These are phyloP conservation scores for Clarias magur DNA, from an alignment of 2,113 vertebrate genomes.

Conservation along the genomic window DNA sequence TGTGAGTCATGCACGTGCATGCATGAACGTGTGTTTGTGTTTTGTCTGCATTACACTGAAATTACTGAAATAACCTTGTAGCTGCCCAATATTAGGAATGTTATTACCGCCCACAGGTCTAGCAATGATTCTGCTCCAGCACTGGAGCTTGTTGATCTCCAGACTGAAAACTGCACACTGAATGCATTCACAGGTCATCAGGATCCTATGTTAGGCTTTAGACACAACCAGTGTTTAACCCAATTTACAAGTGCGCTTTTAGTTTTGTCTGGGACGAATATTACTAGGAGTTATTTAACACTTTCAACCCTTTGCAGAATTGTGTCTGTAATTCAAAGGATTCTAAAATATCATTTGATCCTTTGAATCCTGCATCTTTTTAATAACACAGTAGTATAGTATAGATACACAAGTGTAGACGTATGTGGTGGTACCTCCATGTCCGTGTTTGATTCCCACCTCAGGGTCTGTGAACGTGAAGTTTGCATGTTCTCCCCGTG, in stretches of 20 bases:
- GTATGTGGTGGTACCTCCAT: too few relatives aligned
- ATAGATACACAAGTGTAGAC: too few relatives aligned
- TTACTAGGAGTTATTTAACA: neutral
- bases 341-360: neutral
- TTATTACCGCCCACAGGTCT: slow-evolving; percentile 46
- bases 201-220: slow-evolving; percentile 55
- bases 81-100: slow-evolving; percentile 18
- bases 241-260: neutral
- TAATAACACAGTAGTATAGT: too few relatives aligned
- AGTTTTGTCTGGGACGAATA: neutral
- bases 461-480: too few relatives aligned
- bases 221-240: slow-evolving; percentile 50
- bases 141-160: slow-evolving; percentile 47
- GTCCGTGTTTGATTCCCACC: too few relatives aligned
- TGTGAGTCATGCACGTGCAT: neutral
- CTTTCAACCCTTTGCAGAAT: neutral
- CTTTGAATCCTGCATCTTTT: neutral
- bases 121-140: slow-evolving; percentile 53
- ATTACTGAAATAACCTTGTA: slow-evolving; percentile 18
- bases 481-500: too few relatives aligned
- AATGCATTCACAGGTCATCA: slow-evolving; percentile 55
- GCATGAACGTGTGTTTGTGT: neutral
- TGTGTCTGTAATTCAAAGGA: neutral
- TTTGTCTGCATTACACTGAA: slow-evolving; percentile 3
- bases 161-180: slow-evolving; percentile 40